These are phyloP conservation scores for Sitodiplosis mosellana DNA, from an alignment of 1,140 invertebrate species.

Conservation along the genomic window DNA sequence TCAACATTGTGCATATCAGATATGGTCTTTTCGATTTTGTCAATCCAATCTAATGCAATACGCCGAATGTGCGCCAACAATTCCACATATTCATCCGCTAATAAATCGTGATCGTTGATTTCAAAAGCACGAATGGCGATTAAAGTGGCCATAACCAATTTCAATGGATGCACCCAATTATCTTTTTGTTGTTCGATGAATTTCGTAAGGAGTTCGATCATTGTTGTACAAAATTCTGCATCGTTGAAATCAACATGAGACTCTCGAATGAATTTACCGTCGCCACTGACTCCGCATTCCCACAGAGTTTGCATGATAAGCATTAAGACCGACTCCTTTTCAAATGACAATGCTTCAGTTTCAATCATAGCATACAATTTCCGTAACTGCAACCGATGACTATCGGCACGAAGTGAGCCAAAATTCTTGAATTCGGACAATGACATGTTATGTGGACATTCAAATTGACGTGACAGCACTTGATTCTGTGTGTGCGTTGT, in stretches of 20 bases:
- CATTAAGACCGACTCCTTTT: not conserved
- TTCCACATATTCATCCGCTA: not conserved
- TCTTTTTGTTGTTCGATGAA: not conserved
- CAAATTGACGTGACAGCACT: not conserved
- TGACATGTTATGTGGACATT: not conserved
- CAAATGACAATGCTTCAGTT: not conserved
- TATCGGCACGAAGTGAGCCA: not conserved
- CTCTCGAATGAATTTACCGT: not conserved
- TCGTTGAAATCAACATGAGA: not conserved
- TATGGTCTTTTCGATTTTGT: not conserved
- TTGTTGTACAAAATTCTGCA: not conserved
- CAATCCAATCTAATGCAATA: not conserved
- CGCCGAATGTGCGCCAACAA: not conserved
- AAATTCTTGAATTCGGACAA: not conserved
- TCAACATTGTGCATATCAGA: not conserved
- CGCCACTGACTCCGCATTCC: not conserved
- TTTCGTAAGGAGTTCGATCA: not conserved
- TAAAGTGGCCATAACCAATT: not conserved
- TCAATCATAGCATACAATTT: not conserved
- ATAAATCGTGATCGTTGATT: not conserved
- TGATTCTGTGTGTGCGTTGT: not conserved
- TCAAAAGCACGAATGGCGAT: not conserved
- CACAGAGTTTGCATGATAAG: not conserved
- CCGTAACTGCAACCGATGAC: not conserved
- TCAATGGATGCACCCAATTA: not conserved